These are phyloP conservation scores for Rhodeus uyekii DNA, from an alignment of 2,797 vertebrate species.

Conservation along the genomic window DNA sequence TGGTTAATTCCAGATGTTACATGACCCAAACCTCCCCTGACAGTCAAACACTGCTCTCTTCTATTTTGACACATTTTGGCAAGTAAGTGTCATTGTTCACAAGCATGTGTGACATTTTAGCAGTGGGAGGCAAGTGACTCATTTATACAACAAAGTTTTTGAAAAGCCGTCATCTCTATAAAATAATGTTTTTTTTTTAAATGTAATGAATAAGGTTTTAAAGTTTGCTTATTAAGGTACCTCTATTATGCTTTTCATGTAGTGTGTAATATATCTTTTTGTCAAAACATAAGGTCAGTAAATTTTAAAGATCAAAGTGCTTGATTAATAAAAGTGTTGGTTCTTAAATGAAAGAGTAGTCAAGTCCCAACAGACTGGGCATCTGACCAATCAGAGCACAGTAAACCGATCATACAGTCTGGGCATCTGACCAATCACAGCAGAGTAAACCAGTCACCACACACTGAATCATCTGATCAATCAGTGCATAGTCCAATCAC, in stretches of 20 bases:
- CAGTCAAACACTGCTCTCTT: slow-evolving; percentile 2
- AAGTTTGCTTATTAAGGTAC: not conserved
- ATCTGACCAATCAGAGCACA: too few species aligned
- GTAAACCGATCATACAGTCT: too few species aligned
- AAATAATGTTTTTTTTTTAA: too few species aligned
- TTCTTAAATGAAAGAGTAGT: too few species aligned
- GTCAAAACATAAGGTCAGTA: not conserved
- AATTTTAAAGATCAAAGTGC: not conserved
- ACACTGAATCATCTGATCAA: too few species aligned
- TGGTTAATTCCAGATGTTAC: not conserved
- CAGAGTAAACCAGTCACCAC: too few species aligned
- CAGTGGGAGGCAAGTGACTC: not conserved
- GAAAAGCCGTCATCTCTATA: not conserved
- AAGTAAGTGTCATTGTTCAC: not conserved
- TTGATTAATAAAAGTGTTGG: not conserved
- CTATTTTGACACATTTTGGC: slow-evolving; percentile 19
- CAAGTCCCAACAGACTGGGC: too few species aligned
- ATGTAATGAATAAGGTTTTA: not conserved
- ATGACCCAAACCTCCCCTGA: slow-evolving; percentile 11
- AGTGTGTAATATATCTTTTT: not conserved
- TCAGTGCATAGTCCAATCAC: too few species aligned
- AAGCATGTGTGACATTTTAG: slow-evolving; percentile 10
- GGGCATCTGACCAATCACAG: too few species aligned
- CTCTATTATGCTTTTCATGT: not conserved
- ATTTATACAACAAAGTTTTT: not conserved